Evolutionary conservation across 2,888 invertebrate species (phyloP).

Genomic region (Cantharis flavilabris): DNA sequence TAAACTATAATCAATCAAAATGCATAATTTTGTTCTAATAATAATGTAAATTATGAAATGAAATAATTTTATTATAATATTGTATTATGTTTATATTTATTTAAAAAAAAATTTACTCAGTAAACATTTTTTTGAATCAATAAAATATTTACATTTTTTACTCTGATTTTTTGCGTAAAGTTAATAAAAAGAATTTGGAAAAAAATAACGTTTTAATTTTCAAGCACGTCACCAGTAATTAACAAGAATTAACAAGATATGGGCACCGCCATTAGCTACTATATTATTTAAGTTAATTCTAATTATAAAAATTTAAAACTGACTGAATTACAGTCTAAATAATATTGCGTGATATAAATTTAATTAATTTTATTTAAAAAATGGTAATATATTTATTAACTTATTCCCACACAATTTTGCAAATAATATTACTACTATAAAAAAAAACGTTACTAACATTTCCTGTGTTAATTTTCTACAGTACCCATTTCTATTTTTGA

Average conservation of each 20-base stretch:
- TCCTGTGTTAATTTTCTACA: neutral
- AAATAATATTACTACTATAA: neutral
- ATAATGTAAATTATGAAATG: too few relatives aligned
- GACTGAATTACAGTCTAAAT: neutral
- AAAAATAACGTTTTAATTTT: too few relatives aligned
- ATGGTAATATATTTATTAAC: neutral
- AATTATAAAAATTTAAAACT: neutral
- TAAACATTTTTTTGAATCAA: too few relatives aligned
- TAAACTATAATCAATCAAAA: too few relatives aligned
- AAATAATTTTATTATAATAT: too few relatives aligned
- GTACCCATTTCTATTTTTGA: neutral
- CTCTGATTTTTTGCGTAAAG: too few relatives aligned
- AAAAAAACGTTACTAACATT: neutral
- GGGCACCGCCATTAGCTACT: neutral
- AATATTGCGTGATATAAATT: neutral
- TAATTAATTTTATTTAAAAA: neutral
- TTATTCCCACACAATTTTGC: neutral
- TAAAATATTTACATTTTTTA: too few relatives aligned
- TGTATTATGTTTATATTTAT: too few relatives aligned
- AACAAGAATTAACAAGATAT: too few relatives aligned
- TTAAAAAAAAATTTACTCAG: too few relatives aligned
- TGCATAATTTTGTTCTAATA: too few relatives aligned
- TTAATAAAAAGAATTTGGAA: neutral
- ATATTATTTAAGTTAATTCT: neutral
- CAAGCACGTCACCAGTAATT: neutral